Base-by-base conservation (phyloP, 1,140 invertebrate species). In the Scaptomyza pallida region DNA sequence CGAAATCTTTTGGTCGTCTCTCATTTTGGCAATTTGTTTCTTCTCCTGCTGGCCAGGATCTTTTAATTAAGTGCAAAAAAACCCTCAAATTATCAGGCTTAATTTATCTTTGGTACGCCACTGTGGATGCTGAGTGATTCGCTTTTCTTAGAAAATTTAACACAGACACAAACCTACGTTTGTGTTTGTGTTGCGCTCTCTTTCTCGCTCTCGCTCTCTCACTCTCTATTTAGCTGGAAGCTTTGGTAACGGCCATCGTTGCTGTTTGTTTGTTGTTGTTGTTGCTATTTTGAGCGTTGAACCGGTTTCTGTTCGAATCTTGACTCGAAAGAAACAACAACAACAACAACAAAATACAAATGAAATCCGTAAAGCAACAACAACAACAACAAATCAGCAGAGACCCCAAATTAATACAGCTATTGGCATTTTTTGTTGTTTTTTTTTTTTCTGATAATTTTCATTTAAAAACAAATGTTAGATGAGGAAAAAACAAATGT, bases 131-230 rank as follows among this genome's bases (percentile, higher is more conserved):
- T 81, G 78, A 68, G 68, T 40, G 19, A 64, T 57, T 48, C 55
- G 47, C 63, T 85, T 85, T 85, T 85, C 80, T 68, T 73, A 45
- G 68, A 63, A 83, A 78, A 83, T 83, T 70, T 47, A n/a, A 55
- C 62, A 57, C 55, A 26, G 23, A 26, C 23, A 26, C 23, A 26
- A 26, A n/a, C n/a, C 23, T 26, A 59, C 15, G 60, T 72, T 45
- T 60, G 30, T 19, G 40, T 62, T 50, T 50, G 37, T 33, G 35
- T 63, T 30, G 19, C 35, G 41, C 40, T 44, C 47, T 68, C 64
- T 55, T 23, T 72, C 47, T 47, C 30, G 4, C 40, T 61, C 65
- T 77, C 48, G 23, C 57, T 3, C 40, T 60, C 64, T 77, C 48
- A 23, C 63, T 73, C 64, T 71, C 57, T 41, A 56, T 73, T 68